Base-by-base conservation (phyloP, 1,140 invertebrate genomes). In the Drosophila albomicans region DNA sequence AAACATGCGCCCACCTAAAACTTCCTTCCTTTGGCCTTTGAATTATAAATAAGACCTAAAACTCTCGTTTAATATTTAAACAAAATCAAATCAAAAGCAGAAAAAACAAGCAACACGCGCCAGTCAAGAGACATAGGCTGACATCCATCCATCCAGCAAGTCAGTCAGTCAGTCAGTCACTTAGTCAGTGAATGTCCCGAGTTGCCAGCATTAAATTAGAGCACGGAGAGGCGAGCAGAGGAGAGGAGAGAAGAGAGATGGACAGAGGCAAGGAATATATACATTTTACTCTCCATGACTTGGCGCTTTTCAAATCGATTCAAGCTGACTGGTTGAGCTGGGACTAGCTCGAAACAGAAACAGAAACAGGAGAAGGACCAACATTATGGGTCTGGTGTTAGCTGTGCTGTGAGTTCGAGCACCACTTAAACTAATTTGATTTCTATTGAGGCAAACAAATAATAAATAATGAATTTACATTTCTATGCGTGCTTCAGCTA, bases 381-480 rank as follows among this genome's bases (percentile, higher is more conserved):
- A 7, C 41, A 32, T 32, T 43, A n/a, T 43, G 41, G 54, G 52
- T 67, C 48, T 65, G 69, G 57, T 70, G 52, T 52, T 56, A 57
- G 25, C 25, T 32, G 30, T 59, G 59, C 43, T 63, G 52, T 25
- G 20, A 25, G 20, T 56, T 35, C 13, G 64, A 65, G 65, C 73
- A 71, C 81, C 85, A 89, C 85, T 89, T 89, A 89, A 89, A 89
- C 85, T 89, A 89, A 89, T 89, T 89, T 89, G 85, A 89, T 89
- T 89, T 89, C 85, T 89, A 89, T 89, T 89, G 81, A 89, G 81
- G 85, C 86, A 89, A 89, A 89, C 85, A 89, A 89, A 89, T 89
- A 89, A 85, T 89, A 89, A 89, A 89, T 89, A 89, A 89, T 89
- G 85, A 89, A 89, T 89, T 89, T 89, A 89, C 85, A 90, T 89